A percentile compares a stretch with the other conserved stretches of the same genome.
Conservation (phyloP, 2,113 vertebrate genomes). For the Onychostoma macrolepis region DNA sequence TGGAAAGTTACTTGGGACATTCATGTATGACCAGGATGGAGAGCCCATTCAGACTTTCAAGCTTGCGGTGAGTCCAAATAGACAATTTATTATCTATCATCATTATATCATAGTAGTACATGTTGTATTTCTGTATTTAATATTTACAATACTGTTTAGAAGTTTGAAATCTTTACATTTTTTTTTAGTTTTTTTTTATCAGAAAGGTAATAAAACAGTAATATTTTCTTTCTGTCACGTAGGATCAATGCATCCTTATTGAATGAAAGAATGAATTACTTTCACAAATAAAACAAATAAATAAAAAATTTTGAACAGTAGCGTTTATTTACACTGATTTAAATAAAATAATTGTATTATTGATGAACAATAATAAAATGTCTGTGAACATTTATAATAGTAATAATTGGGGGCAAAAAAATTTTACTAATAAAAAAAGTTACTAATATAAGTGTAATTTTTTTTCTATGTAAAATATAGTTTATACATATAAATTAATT, state of each 20-base stretch:
- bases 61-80: conserved; percentile 75
- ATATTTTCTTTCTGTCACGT: no score
- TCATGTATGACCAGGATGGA: conserved; percentile 82
- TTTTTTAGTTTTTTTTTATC: no score
- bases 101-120: neutral
- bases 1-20: conserved; percentile 82
- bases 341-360: no score
- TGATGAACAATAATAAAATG: neutral
- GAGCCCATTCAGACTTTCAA: conserved; percentile 88
- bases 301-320: no score
- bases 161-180: no score
- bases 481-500: no score
- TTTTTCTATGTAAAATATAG: neutral
- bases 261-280: no score
- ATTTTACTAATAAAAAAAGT: no score
- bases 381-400: neutral
- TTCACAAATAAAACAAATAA: no score
- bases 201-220: neutral
- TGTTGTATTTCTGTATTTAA: neutral
- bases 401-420: neutral
- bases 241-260: no score
- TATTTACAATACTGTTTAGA: neutral
- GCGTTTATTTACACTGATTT: neutral
- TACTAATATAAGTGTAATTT: neutral
- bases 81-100: neutral